Evolutionary conservation across 2,797 vertebrate species (phyloP), one percentile per base, ranked within the genome.

Genomic region (Discoglossus pictus): DNA sequence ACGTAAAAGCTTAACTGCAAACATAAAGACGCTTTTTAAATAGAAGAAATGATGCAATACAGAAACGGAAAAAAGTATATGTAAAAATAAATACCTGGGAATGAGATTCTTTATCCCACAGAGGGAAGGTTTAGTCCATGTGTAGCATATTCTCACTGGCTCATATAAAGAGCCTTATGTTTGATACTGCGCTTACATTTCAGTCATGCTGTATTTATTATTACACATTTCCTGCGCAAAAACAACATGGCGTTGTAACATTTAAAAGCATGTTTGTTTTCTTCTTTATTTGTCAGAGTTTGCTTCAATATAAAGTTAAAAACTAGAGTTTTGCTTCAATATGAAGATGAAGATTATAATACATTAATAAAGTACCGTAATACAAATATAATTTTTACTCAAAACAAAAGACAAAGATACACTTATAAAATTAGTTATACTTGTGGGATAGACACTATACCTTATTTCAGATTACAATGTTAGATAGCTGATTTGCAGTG

Each of bases 191-290:
- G 25, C 24, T 64, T 53, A 42, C 50, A 53, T 42, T 42, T 15
- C 6, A 43, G 7, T 52, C 38, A 17, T 53, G 15, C 38, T 34
- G 39, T 18, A 53, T 43, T 34, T 53, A 38, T 34, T 53, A 38
- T 58, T 10, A 42, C 56, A 66, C 53, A 50, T 56, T 66, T 66
- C 63, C 63, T 58, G 9, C 4, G 4, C 7, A 6, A 2, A 43
- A 43, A 16, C 6, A 4, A 31, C 27, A 31, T 31, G 27, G 8
- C 8, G 27, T 31, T 31, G 27, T 31, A 31, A 31, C 27, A 4
- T 31, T 8, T 31, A 31, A 31, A 8, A 31, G 27, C 27, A 31
- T 31, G 8, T 31, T 8, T 8, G 4, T 31, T 31, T 31, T 31
- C n/a, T n/a, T n/a, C n/a, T n/a, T n/a, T n/a, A n/a, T n/a, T n/a